phyloP scores from a whole-genome alignment of 1,140 invertebrate genomes.

The Drosophila ambigua region DNA sequence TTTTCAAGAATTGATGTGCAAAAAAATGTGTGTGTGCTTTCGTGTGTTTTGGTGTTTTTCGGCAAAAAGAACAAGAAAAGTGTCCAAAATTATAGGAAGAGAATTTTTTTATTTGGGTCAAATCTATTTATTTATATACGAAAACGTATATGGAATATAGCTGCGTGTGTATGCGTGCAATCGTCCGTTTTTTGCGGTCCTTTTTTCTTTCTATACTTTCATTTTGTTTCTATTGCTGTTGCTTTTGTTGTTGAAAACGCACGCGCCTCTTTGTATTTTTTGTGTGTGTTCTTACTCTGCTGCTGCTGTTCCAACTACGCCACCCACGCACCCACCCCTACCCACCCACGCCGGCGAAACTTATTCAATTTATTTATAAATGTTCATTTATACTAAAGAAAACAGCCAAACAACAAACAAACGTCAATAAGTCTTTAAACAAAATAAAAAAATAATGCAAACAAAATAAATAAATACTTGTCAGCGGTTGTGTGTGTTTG shows the following conservation, averaged over 20 bases:
- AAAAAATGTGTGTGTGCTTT: too few relatives aligned
- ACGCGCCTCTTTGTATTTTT: conserved; percentile 39
- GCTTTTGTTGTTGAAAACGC: conserved; percentile 26
- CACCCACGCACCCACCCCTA: too few relatives aligned
- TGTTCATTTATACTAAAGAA: conserved; percentile 33
- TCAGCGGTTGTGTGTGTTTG: neutral
- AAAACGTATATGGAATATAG: neutral
- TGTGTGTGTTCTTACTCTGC: too few relatives aligned
- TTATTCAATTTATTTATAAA: conserved; percentile 61
- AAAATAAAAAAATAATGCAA: conserved; percentile 23
- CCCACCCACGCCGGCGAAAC: conserved; percentile 38
- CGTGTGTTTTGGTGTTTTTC: conserved; percentile 36
- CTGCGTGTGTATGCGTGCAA: conserved; percentile 21
- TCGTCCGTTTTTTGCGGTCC: conserved; percentile 23
- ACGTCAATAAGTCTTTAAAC: conserved; percentile 31
- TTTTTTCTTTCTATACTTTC: conserved; percentile 22
- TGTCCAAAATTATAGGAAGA: neutral
- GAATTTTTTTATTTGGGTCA: conserved; percentile 43
- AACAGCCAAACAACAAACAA: conserved; percentile 2
- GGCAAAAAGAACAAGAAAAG: conserved; percentile 7
- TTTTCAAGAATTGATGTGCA: neutral
- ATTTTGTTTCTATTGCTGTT: conserved; percentile 10
- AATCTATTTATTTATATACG: conserved; percentile 3
- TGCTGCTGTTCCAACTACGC: neutral
- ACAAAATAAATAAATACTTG: conserved; percentile 29